Evolutionary conservation across 2,888 invertebrate genomes (phyloP), one percentile per base, ranked within the genome.

Genomic region (Machimus atricapillus): DNA sequence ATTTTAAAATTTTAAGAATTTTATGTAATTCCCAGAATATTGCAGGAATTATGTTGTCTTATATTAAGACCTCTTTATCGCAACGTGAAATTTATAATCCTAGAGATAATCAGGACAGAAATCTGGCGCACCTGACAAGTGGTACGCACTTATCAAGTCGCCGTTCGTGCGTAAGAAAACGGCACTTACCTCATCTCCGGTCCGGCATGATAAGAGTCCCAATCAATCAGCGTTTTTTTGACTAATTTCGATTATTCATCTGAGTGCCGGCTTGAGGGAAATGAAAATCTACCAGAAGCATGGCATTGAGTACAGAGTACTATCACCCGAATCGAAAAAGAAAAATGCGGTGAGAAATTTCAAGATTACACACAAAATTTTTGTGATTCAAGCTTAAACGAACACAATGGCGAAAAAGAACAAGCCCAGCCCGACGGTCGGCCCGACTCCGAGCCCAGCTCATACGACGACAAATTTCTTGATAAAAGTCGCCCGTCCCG

Each of bases 401-500:
- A 79, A 76, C 19, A 14, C 79, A 37, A 79, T 23, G 34, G 31
- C 31, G 27, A 14, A 43, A 1, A 43, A 12, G 43, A 40, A 46
- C 12, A 14, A 46, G 43, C 43, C 43, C 43, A 46, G 43, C 43
- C 43, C 43, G 43, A 46, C 43, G 12, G 43, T 16, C 3, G 12
- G 16, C 43, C 43, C 14, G 14, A 16, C 43, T 46, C 43, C 43
- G 43, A 4, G 43, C 31, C 6, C 81, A 52, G 81, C 31, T n/a
- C 27, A 46, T n/a, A 56, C 52, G 46, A 27, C 31, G 52, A 52
- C 23, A 81, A 23, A 14, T 46, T 46, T 37, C 79, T 43, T 81
- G 81, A 81, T 81, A 78, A 78, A 31, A 23, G 82, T 37, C n/a
- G n/a, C 34, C 34, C 82, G 82, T 37, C 34, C 34, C 82, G 82